phyloP scores from a whole-genome alignment of 1,140 invertebrate species.

The Whitmania pigra region DNA sequence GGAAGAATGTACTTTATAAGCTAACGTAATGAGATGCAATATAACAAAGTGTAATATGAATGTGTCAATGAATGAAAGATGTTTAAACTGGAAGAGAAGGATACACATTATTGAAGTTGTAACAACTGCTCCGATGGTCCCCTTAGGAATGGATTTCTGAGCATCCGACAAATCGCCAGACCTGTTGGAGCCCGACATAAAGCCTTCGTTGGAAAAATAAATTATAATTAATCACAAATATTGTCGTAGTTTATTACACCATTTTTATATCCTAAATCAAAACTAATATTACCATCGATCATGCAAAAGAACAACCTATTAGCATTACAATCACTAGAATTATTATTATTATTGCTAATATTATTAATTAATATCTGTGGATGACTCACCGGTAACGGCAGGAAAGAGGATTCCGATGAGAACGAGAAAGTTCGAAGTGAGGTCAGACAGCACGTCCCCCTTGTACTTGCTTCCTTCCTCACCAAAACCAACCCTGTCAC shows the following conservation, averaged over 20 bases:
- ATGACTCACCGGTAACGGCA: conserved; percentile 77
- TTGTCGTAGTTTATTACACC: too few species aligned
- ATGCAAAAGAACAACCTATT: too few species aligned
- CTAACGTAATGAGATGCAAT: too few species aligned
- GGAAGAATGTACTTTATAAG: background rate
- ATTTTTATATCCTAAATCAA: too few species aligned
- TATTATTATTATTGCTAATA: too few species aligned
- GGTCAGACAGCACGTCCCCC: conserved; percentile 50
- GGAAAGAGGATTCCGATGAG: conserved; percentile 98
- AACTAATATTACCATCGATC: too few species aligned
- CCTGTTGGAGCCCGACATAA: conserved; percentile 98
- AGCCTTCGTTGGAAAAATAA: conserved; percentile 52
- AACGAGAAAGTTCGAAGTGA: conserved; percentile 88
- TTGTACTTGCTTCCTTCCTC: conserved; percentile 15
- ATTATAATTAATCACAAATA: too few species aligned
- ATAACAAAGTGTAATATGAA: too few species aligned
- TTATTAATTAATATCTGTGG: background rate
- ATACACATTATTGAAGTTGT: conserved; percentile 87
- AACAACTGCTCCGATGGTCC: conserved; percentile 87
- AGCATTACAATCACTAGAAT: too few species aligned
- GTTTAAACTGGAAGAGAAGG: conserved; percentile 29
- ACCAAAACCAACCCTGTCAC: conserved; percentile 8
- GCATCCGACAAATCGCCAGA: conserved; percentile 95
- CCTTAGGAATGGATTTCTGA: conserved; percentile 91
- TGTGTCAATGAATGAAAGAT: too few species aligned